Evolutionary conservation across 2,888 invertebrate species (phyloP), one percentile per base, ranked within the genome.

Genomic region (Anagyrus pseudococci): DNA sequence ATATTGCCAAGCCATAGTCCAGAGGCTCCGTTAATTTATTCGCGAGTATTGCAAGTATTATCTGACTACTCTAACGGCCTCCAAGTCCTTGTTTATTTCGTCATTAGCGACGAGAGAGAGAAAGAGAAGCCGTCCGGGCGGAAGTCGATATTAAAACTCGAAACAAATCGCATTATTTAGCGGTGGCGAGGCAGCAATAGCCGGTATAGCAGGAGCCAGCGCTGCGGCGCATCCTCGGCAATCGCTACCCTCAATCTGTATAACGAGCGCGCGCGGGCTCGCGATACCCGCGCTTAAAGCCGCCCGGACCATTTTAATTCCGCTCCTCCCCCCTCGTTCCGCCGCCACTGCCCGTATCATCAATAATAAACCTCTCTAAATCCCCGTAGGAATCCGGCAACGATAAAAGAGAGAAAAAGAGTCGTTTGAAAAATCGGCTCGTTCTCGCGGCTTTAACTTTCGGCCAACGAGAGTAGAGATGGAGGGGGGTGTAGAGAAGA

Each of bases 131-230:
- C 2, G 22, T 29, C 19, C 26, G 43, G 3, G 19, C 44, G 41
- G 17, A 26, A 50, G 33, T 4, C 43, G 43, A 58, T 64, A 53
- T 49, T 37, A 48, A 57, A 46, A 47, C 43, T 43, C 15, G 10
- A 48, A 64, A 64, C 53, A 64, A 56, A 59, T 59, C 46, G 46
- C 37, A 43, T 60, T 60, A 53, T 64, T 60, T 60, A 60, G 19
- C 20, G 26, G n/a, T n/a, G n/a, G n/a, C n/a, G n/a, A n/a, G n/a
- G n/a, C n/a, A n/a, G n/a, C n/a, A n/a, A n/a, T n/a, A n/a, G n/a
- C n/a, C n/a, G n/a, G n/a, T n/a, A n/a, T n/a, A n/a, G n/a, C n/a
- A n/a, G n/a, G n/a, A n/a, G n/a, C n/a, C n/a, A n/a, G 17, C 33
- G 7, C 19, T 7, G 7, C 4, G 13, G 7, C 49, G 50, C 25